Conservation (phyloP, 2,113 vertebrate genomes). For the Erinaceus europaeus region DNA sequence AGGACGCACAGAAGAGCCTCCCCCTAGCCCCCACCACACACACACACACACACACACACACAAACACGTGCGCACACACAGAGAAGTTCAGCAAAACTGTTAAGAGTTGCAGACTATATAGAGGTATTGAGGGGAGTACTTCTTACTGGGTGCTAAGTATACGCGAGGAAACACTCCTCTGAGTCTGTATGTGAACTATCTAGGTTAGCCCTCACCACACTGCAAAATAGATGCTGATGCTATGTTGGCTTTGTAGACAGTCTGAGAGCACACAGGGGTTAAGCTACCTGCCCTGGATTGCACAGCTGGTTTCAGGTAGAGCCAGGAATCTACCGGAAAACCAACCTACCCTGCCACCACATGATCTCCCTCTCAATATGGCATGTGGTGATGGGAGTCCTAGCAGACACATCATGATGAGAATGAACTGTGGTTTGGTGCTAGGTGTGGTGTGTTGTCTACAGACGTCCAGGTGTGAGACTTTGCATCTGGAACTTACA, state of each 20-base stretch:
- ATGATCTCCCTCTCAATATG: background rate
- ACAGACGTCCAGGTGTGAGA: no score
- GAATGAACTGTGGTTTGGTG: no score
- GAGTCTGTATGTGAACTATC: background rate
- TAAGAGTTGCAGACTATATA: no score
- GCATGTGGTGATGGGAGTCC: no score
- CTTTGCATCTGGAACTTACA: no score
- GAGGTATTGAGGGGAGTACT: no score
- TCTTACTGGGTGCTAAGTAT: background rate
- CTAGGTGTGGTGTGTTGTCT: no score
- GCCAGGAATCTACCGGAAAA: background rate
- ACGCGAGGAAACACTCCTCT: background rate
- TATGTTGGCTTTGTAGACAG: background rate
- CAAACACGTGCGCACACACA: background rate
- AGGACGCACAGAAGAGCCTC: no score
- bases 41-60: background rate
- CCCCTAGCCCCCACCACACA: no score
- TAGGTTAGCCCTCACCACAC: background rate
- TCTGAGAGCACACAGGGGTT: background rate
- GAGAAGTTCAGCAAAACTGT: background rate
- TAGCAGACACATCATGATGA: no score
- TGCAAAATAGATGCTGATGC: background rate
- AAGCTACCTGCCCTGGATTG: background rate
- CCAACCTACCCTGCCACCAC: background rate
- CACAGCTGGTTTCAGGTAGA: background rate